Conservation (phyloP, 2,888 invertebrate genomes). For the Hydrotaea diabolus region DNA sequence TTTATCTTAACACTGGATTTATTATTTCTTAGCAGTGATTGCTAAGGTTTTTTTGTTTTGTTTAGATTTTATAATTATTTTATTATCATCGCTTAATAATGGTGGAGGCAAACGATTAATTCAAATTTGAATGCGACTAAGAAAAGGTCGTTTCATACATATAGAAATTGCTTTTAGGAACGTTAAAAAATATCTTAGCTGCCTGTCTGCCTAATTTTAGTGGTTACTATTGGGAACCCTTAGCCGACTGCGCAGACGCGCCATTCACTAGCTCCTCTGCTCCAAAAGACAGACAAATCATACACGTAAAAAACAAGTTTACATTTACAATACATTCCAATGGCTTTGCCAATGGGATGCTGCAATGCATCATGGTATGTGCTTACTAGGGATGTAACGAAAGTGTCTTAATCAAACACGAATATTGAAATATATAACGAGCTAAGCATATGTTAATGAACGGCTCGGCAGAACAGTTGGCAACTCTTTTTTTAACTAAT, state of each 20-base stretch:
- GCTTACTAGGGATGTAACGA: too few relatives aligned
- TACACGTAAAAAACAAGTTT: slow-evolving; percentile 28
- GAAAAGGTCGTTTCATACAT: neutral
- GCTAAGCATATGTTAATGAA: too few relatives aligned
- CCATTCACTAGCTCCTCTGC: neutral
- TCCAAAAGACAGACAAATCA: neutral
- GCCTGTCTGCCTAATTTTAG: neutral
- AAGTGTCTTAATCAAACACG: too few relatives aligned
- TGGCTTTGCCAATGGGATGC: neutral
- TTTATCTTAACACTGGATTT: neutral
- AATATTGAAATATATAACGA: too few relatives aligned
- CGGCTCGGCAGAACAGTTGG: too few relatives aligned
- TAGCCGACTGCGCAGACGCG: too few relatives aligned
- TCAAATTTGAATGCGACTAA: slow-evolving; percentile 7
- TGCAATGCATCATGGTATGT: slow-evolving; percentile 1
- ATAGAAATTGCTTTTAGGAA: slow-evolving; percentile 29
- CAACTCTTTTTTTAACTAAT: too few relatives aligned
- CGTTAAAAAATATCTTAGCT: neutral
- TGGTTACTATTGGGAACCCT: neutral
- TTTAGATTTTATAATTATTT: neutral
- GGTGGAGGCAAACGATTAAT: slow-evolving; percentile 17
- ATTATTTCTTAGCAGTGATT: neutral
- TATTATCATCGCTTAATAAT: neutral
- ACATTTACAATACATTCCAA: slow-evolving; percentile 13
- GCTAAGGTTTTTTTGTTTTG: neutral